A percentile compares a stretch with the other conserved stretches of the same genome.
phyloP scores from a whole-genome alignment of 2,113 vertebrate genomes.

The Bettongia penicillata region DNA sequence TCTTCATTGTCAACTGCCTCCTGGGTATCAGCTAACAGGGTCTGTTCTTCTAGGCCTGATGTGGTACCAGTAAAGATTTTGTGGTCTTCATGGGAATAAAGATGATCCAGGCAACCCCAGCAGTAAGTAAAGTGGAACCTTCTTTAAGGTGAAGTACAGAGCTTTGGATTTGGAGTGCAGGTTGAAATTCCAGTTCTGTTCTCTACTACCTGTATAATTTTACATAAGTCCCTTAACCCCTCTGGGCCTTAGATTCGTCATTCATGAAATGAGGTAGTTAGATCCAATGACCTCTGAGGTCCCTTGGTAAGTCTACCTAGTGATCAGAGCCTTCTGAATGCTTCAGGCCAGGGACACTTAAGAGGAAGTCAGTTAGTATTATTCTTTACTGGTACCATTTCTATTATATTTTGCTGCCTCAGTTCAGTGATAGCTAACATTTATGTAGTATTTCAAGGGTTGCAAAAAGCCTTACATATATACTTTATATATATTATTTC shows the following conservation, averaged over 20 bases:
- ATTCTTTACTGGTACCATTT: neutral
- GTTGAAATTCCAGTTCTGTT: neutral
- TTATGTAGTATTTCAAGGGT: neutral
- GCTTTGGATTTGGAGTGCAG: neutral
- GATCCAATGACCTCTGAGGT: neutral
- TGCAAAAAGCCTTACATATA: too few species aligned
- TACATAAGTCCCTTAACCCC: neutral
- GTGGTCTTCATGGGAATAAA: neutral
- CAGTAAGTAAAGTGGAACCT: neutral
- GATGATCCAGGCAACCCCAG: neutral
- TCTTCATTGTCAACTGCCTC: neutral
- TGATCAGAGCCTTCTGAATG: neutral
- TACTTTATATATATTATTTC: too few species aligned
- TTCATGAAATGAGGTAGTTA: neutral
- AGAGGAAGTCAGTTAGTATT: neutral
- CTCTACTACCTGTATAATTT: neutral
- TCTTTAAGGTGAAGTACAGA: neutral
- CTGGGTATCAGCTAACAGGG: neutral
- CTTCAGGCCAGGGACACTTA: neutral
- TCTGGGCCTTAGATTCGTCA: neutral
- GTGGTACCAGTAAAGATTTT: neutral
- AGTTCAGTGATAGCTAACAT: neutral
- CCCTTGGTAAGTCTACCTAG: neutral
- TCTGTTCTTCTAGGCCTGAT: neutral
- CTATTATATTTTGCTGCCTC: neutral